phyloP scores from a whole-genome alignment of 2,797 vertebrate genomes.

The Sebastes goodei region DNA sequence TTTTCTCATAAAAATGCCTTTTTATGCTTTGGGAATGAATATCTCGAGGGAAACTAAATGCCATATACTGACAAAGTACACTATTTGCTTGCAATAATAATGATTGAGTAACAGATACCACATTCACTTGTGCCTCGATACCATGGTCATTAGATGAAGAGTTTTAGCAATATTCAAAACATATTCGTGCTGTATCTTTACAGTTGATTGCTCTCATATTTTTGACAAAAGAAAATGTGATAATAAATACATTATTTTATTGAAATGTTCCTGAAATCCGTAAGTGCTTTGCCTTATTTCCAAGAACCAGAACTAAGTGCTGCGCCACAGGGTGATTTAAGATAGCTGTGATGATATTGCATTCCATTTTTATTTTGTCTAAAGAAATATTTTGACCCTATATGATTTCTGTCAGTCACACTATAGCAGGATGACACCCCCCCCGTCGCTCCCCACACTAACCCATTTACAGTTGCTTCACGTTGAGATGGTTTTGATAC shows the following conservation, averaged over 20 bases:
- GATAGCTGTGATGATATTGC: not conserved
- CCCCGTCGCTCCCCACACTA: constrained; percentile 46
- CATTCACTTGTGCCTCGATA: not conserved
- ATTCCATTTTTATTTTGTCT: constrained; percentile 3
- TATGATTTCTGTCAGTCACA: constrained; percentile 46
- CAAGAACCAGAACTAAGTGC: not conserved
- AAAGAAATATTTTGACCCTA: constrained; percentile 12
- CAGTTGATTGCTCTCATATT: constrained; percentile 5
- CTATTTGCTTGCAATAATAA: constrained; percentile 45
- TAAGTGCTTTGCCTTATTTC: not conserved
- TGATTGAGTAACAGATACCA: constrained; percentile 22
- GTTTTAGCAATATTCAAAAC: not conserved
- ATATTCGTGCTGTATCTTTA: not conserved
- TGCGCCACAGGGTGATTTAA: constrained; percentile 9
- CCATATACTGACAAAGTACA: constrained; percentile 51
- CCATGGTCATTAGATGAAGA: not conserved
- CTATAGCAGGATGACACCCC: constrained; percentile 38
- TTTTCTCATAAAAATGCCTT: constrained; percentile 53
- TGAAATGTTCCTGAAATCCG: not conserved
- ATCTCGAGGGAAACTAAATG: constrained; percentile 39
- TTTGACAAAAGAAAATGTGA: not conserved
- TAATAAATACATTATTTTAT: not conserved
- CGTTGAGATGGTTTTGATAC: constrained; percentile 80
- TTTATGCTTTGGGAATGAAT: constrained; percentile 62
- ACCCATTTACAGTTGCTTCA: constrained; percentile 83